Evolutionary conservation across 2,113 vertebrate species (phyloP).

Genomic region (Pachypanchax playfairii): DNA sequence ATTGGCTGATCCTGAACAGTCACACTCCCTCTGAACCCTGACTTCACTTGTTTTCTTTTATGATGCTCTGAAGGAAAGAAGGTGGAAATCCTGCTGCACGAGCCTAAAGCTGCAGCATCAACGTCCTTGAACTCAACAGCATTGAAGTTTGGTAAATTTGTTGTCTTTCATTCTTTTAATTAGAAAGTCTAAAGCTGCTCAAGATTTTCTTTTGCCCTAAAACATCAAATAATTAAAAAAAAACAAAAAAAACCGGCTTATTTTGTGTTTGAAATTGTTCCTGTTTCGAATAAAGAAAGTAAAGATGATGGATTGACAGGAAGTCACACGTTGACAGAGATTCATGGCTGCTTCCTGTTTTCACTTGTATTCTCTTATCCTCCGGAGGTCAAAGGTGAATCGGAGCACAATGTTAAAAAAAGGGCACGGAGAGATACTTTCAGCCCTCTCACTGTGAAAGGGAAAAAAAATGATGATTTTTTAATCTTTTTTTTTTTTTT

Average conservation of each 20-base stretch:
- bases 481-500: no score
- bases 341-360: conserved; percentile 57
- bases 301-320: conserved; percentile 61
- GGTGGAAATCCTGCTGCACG: no score
- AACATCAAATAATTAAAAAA: no score
- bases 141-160: no score
- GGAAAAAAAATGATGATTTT: no score
- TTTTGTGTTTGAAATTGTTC: conserved; percentile 33
- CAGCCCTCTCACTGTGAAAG: not conserved
- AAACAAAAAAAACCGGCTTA: no score
- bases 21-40: conserved; percentile 14
- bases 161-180: no score
- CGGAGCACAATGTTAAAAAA: not conserved
- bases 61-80: conserved; percentile 22
- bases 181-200: no score
- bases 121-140: conserved; percentile 10
- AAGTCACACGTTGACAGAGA: conserved; percentile 56
- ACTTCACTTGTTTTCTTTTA: conserved; percentile 23
- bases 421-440: not conserved
- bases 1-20: conserved; percentile 35
- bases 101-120: conserved; percentile 34
- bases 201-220: no score
- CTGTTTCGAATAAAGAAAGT: conserved; percentile 13
- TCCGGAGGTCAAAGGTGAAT: conserved; percentile 35
- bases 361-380: conserved; percentile 23